Evolutionary conservation across 2,888 invertebrate genomes (phyloP), one percentile per base, ranked within the genome.

Genomic region (Scaptodrosophila latifasciaeformis): DNA sequence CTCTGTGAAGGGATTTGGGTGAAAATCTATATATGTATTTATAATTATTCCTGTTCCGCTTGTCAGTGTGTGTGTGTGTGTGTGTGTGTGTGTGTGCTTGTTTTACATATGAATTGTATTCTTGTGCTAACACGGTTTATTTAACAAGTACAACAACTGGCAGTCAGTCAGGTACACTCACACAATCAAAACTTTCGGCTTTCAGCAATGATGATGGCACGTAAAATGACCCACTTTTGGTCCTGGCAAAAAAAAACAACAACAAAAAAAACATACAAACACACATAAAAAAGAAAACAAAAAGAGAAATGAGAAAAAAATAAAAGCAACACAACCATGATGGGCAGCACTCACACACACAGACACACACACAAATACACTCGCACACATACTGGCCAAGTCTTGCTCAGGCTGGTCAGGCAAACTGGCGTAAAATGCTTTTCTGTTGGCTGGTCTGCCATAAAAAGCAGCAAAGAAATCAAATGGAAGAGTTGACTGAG

Each of bases 101-200:
- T 50, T 18, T 59, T 37, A 35, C 15, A n/a, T 35, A 15, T 37
- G 18, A n/a, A n/a, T n/a, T 4, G 37, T 48, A 59, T 59, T 37
- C 50, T 71, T 55, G 54, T 51, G 45, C 46, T 44, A 57, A 53
- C 76, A 79, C 66, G 79, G 62, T 79, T 74, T 74, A 76, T 76
- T 74, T 76, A 79, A 62, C 70, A 69, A 76, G 59, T 76, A 79
- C 80, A 79, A 76, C 74, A n/a, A n/a, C n/a, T n/a, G n/a, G n/a
- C n/a, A 76, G 69, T 66, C 65, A 51, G 60, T 29, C 37, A 39
- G 29, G 21, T 46, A 24, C 44, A 35, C 50, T 37, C 44, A 48
- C 50, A 48, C 19, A 50, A 13, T 31, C 46, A 9, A 10, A 37
- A 27, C 10, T 13, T 13, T 12, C 6, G 48, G 39, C 48, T 35